phyloP scores from a whole-genome alignment of 2,888 invertebrate species.

The Gasteruption jaculator region DNA sequence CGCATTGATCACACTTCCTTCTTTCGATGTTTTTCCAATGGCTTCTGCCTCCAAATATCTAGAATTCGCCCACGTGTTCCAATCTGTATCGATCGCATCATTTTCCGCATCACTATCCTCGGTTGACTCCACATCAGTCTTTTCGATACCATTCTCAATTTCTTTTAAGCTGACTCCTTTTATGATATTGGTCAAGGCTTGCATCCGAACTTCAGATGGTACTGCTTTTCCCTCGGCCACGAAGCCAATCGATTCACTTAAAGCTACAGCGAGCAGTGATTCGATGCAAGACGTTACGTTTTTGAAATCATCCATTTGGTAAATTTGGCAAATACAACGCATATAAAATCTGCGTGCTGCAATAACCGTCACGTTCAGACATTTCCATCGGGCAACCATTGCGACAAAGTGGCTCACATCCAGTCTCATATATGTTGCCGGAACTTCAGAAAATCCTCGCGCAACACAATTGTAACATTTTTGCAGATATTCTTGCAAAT shows the following conservation, averaged over 20 bases:
- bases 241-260: conserved; percentile 20
- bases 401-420: conserved; percentile 23
- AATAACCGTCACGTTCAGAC: conserved; percentile 9
- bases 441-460: not conserved
- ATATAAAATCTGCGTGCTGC: conserved; percentile 18
- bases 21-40: conserved; percentile 11
- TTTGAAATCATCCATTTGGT: conserved; percentile 18
- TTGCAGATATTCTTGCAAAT: conserved; percentile 20
- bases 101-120: not conserved
- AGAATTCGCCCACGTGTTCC: conserved; percentile 18
- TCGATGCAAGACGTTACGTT: conserved; percentile 16
- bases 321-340: conserved; percentile 20
- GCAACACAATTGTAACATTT: conserved; percentile 19
- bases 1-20: conserved; percentile 20
- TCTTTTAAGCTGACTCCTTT: conserved; percentile 10
- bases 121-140: conserved; percentile 2
- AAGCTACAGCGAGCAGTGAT: conserved; percentile 18
- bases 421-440: conserved; percentile 17
- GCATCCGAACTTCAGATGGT: conserved; percentile 16
- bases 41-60: conserved; percentile 13
- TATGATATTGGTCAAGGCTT: conserved; percentile 13
- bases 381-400: conserved; percentile 22
- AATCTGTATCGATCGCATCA: conserved; percentile 8
- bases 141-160: conserved; percentile 2
- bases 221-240: conserved; percentile 13